These are phyloP conservation scores for Battus philenor DNA, from an alignment of 1,140 invertebrate species.

Conservation along the genomic window DNA sequence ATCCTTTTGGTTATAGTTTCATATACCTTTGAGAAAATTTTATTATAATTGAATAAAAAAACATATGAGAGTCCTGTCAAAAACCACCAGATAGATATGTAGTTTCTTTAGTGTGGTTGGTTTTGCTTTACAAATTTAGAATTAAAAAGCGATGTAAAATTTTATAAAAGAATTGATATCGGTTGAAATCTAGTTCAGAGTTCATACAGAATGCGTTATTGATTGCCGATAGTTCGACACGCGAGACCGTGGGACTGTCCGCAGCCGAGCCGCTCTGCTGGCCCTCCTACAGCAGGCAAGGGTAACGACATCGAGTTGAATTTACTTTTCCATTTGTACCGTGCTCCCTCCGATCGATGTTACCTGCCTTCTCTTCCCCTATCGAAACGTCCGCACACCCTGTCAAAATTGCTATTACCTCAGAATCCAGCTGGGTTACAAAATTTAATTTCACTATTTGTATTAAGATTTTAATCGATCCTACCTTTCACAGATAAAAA, in stretches of 20 bases:
- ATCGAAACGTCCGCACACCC: constrained; percentile 25
- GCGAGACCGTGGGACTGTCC: not conserved
- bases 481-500: no score
- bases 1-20: no score
- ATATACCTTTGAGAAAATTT: no score
- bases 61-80: no score
- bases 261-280: not conserved
- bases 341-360: constrained; percentile 28
- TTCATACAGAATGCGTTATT: not conserved
- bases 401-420: not conserved
- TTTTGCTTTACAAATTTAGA: no score
- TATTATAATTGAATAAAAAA: no score
- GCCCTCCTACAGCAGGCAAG: constrained; percentile 13
- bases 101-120: no score
- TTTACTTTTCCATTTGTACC: constrained; percentile 45
- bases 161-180: no score
- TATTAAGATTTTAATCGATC: no score
- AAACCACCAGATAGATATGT: no score
- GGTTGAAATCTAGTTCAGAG: not conserved
- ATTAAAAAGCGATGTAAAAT: no score
- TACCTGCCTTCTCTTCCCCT: constrained; percentile 20
- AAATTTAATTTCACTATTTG: no score
- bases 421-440: not conserved
- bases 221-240: not conserved
- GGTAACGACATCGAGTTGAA: constrained; percentile 21